phyloP scores from a whole-genome alignment of 1,140 invertebrate genomes.

The Batillaria attramentaria region DNA sequence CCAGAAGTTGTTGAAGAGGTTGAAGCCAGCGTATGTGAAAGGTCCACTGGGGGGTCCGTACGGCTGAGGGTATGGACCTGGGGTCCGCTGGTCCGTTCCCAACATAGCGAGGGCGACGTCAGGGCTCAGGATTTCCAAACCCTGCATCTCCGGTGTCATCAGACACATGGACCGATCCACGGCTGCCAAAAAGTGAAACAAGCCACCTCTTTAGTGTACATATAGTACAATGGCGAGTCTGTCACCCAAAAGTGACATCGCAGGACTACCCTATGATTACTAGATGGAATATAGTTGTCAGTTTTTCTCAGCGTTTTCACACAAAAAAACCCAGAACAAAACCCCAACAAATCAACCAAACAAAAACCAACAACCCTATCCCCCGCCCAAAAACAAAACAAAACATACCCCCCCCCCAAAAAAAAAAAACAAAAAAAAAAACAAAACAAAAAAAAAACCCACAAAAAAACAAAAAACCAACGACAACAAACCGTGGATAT shows the following conservation, averaged over 20 bases:
- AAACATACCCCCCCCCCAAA: not conserved
- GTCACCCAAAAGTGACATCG: not conserved
- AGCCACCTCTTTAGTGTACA: not conserved
- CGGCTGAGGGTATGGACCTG: conserved; percentile 55
- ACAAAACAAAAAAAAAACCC: not conserved
- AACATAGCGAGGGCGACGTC: conserved; percentile 51
- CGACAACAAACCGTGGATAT: conserved; percentile 54
- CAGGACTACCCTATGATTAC: not conserved
- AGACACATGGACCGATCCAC: conserved; percentile 46
- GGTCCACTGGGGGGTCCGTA: conserved; percentile 46
- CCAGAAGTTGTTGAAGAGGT: conserved; percentile 64
- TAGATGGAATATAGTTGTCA: not conserved
- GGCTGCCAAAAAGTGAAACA: conserved; percentile 39
- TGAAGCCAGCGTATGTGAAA: conserved; percentile 53
- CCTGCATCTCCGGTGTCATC: conserved; percentile 30
- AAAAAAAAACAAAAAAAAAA: not conserved
- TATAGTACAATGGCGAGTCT: not conserved
- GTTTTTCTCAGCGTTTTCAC: not conserved
- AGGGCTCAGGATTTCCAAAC: conserved; percentile 42
- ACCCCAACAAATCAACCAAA: not conserved
- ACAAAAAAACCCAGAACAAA: not conserved
- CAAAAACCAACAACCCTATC: not conserved
- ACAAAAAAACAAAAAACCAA: not conserved
- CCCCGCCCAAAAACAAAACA: not conserved
- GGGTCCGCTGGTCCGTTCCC: conserved; percentile 32